Evolutionary conservation across 2,888 invertebrate genomes (phyloP).

Genomic region (Ectemnius continuus): DNA sequence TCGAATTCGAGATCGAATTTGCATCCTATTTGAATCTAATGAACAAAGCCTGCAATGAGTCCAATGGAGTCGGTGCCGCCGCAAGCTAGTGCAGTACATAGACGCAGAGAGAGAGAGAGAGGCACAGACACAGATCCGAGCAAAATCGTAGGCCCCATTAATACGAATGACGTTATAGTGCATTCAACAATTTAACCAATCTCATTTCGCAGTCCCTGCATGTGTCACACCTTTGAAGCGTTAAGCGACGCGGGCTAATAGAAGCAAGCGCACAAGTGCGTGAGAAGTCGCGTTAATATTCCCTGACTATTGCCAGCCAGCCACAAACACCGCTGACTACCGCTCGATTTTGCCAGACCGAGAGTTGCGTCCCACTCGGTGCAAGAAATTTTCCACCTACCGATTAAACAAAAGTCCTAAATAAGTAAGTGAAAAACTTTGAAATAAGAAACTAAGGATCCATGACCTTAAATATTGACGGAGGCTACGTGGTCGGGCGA

Average conservation of each 20-base stretch:
- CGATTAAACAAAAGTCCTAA: too few species aligned
- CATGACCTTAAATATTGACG: too few species aligned
- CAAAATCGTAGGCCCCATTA: conserved; percentile 30
- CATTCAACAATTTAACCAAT: conserved; percentile 18
- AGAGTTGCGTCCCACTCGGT: too few species aligned
- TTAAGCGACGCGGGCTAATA: conserved; percentile 10
- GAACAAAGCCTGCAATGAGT: conserved; percentile 17
- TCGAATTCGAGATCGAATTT: conserved; percentile 18
- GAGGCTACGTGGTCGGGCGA: too few species aligned
- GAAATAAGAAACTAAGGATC: too few species aligned
- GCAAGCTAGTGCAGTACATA: conserved; percentile 9
- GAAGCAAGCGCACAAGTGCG: background rate
- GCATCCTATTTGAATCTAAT: conserved; percentile 42
- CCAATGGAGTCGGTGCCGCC: background rate
- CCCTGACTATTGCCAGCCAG: too few species aligned
- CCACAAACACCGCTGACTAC: too few species aligned
- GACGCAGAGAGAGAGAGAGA: too few species aligned
- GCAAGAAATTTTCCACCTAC: too few species aligned
- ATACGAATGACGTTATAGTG: conserved; percentile 23
- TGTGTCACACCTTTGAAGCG: conserved; percentile 18
- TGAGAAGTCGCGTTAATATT: too few species aligned
- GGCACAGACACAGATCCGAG: background rate
- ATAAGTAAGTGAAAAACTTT: too few species aligned
- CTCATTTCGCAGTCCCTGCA: background rate
- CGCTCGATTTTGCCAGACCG: too few species aligned